Conservation (phyloP, 1,140 invertebrate genomes). For the Drosophila dunni region DNA sequence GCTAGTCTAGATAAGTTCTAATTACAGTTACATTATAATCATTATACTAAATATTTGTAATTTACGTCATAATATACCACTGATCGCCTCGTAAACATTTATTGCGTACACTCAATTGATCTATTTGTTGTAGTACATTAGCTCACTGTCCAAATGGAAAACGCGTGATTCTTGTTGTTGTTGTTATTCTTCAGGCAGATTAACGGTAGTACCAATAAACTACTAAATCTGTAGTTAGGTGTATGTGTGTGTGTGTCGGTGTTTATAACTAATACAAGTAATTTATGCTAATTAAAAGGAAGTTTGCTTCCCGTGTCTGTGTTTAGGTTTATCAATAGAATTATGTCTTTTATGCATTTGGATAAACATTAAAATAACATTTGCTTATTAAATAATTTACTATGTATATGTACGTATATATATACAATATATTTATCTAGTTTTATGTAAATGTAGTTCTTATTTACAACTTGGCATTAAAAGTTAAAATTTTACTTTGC, state of each 20-base stretch:
- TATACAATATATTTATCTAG: conserved; percentile 46
- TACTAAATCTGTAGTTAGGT: conserved; percentile 42
- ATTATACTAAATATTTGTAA: conserved; percentile 31
- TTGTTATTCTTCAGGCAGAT: conserved; percentile 72
- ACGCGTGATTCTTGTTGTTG: conserved; percentile 81
- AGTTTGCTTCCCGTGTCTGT: conserved; percentile 1
- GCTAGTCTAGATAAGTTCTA: conserved; percentile 39
- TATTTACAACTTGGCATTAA: conserved; percentile 44
- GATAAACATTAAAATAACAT: conserved; percentile 67
- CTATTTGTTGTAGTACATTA: conserved; percentile 77
- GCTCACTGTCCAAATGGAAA: conserved; percentile 82
- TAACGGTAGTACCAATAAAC: conserved; percentile 69
- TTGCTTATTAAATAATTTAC: conserved; percentile 30
- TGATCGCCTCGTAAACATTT: conserved; percentile 62
- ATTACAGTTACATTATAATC: conserved; percentile 43
- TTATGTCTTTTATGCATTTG: conserved; percentile 76
- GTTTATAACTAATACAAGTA: neutral
- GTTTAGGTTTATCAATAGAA: conserved; percentile 25
- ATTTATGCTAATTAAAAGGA: conserved; percentile 12
- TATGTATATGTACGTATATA: conserved; percentile 22
- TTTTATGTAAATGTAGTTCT: conserved; percentile 21
- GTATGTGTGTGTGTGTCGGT: conserved; percentile 45
- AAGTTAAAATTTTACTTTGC: conserved; percentile 55
- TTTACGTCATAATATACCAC: conserved; percentile 69
- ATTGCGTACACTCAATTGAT: conserved; percentile 65